Evolutionary conservation across 2,113 vertebrate species (phyloP).

Genomic region (Agelaius phoeniceus): DNA sequence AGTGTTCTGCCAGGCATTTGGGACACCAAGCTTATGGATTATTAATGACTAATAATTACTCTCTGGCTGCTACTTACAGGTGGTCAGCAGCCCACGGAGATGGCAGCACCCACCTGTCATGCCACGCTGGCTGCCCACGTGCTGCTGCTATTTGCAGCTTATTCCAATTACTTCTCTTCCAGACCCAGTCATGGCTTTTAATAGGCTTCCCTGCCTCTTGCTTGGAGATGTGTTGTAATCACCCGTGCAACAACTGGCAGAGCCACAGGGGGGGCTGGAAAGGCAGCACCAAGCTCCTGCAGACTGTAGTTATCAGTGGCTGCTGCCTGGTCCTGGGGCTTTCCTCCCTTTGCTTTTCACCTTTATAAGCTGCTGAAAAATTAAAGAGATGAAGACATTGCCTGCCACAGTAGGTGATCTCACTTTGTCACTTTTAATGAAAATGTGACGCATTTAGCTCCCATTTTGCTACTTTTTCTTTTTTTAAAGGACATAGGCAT

Average conservation of each 20-base stretch:
- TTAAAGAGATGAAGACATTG: background rate
- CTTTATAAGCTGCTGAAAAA: background rate
- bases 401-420: background rate
- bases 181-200: background rate
- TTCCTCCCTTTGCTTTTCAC: background rate
- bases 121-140: fast-evolving
- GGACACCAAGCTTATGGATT: background rate
- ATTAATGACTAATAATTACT: conserved; percentile 10
- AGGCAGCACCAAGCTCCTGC: background rate
- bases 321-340: background rate
- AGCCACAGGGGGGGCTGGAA: background rate
- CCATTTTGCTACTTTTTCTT: background rate
- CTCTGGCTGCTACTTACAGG: background rate
- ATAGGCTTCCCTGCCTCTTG: background rate
- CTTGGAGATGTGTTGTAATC: background rate
- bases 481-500: background rate
- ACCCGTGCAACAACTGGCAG: background rate
- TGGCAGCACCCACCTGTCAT: background rate
- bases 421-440: background rate
- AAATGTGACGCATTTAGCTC: background rate
- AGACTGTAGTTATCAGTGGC: background rate
- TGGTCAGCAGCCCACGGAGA: background rate
- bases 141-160: background rate
- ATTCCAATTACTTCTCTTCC: background rate
- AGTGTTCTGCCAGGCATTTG: background rate